Base-by-base conservation (phyloP, 2,113 vertebrate genomes). In the Serilophus lunatus region DNA sequence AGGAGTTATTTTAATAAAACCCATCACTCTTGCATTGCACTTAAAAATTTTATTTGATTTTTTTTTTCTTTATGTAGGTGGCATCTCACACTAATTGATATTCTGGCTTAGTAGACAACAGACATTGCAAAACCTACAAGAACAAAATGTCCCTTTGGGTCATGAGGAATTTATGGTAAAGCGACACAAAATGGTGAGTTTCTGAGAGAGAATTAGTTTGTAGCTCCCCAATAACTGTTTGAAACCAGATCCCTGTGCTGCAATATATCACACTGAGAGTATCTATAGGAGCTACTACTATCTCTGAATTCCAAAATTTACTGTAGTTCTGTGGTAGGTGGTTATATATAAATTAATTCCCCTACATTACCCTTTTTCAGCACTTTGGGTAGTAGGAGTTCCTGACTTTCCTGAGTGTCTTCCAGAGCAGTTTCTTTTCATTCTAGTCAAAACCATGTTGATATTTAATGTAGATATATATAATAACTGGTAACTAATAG, bases 141-240 rank as follows among this genome's bases (percentile, higher is more conserved):
- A 51, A 91, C 51, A 91, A 94, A 96, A 81, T 26, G 70, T 88
- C 38, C 60, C 56, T 59, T 75, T 93, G 75, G 77, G 79, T 90
- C 71, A 87, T 6, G 56, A 92, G 25, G 53, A 96, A 96, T 94
- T 96, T 92, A 94, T 70, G 84, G 87, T 66, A 88, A 77, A 96
- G 79, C 3, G 0, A 88, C 76, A 95, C 24, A 95, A 86, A 95
- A 90, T 49, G 66, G 60, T 93, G 53, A 93, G 59, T 75, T 81
- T 92, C 9, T 68, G 38, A 68, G 76, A 79, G 24, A 87, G 71
- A 78, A 95, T 94, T 86, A 63, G n/a, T 84, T 93, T 82, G 74
- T 69, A 86, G 26, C 12, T 26, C 74, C 51, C 38, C 57, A 78
- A 49, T 82, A 96, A 94, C 54, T 35, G 51, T 93, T 95, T 82